Conservation (phyloP, 2,888 invertebrate species). For the Phengaris arion region DNA sequence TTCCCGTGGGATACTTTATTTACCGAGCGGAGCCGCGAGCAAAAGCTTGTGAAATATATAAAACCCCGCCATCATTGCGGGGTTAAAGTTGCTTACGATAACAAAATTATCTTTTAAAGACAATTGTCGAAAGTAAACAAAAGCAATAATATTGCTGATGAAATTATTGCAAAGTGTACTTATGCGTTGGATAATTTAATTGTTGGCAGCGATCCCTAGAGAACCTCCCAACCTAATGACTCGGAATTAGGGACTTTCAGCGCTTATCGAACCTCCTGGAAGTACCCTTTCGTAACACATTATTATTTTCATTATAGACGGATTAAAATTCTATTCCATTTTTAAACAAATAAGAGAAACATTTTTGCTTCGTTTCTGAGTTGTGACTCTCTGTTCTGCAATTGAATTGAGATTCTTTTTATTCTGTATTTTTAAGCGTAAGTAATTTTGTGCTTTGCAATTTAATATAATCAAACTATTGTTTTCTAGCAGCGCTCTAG, state of each 20-base stretch:
- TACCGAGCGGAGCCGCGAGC: too few relatives aligned
- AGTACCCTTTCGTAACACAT: constrained; percentile 12
- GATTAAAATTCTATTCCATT: neutral
- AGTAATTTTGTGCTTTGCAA: neutral
- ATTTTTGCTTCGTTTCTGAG: neutral
- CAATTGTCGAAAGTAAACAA: neutral
- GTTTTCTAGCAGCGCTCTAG: neutral
- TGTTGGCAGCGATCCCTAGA: constrained; percentile 11
- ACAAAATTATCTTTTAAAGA: neutral
- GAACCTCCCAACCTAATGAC: constrained; percentile 13
- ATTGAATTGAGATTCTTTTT: neutral
- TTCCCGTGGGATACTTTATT: too few relatives aligned
- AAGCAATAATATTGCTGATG: constrained; percentile 21
- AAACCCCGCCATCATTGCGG: neutral
- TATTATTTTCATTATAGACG: constrained; percentile 1
- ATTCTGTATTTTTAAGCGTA: neutral
- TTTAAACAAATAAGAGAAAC: neutral
- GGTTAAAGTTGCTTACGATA: neutral
- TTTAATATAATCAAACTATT: neutral
- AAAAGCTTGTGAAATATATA: neutral
- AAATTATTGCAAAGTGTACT: constrained; percentile 22
- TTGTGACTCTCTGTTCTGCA: neutral
- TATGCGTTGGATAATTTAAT: constrained; percentile 21
- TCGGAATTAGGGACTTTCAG: constrained; percentile 7
- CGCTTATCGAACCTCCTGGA: constrained; percentile 16